These are phyloP conservation scores for Brachystomella parvula DNA, from an alignment of 1,140 invertebrate genomes.

Conservation along the genomic window DNA sequence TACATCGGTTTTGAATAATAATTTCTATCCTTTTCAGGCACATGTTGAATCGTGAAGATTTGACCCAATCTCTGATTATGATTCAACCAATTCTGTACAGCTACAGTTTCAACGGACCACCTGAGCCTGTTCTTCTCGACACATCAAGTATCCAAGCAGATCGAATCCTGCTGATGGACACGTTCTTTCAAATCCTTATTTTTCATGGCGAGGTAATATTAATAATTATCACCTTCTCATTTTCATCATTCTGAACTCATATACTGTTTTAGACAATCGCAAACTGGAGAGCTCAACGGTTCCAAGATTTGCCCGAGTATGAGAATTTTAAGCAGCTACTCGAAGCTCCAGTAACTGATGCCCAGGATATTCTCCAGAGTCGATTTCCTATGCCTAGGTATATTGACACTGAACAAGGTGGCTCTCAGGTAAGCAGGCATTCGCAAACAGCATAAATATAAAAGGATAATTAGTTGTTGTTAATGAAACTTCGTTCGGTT, in stretches of 20 bases:
- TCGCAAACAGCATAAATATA: neutral
- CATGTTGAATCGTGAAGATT: conserved; percentile 93
- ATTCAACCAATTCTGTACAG: conserved; percentile 98
- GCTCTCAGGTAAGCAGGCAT: conserved; percentile 64
- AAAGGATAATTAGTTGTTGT: neutral
- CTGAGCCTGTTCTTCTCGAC: conserved; percentile 93
- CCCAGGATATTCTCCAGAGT: conserved; percentile 87
- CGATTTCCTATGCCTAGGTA: conserved; percentile 98
- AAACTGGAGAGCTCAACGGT: conserved; percentile 87
- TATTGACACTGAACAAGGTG: conserved; percentile 97
- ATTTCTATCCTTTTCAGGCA: conserved; percentile 56
- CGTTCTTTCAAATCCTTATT: conserved; percentile 99
- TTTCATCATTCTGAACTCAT: conserved; percentile 14
- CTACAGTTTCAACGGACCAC: conserved; percentile 95
- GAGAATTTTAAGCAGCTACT: conserved; percentile 94
- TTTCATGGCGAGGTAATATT: conserved; percentile 88
- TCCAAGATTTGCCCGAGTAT: conserved; percentile 94
- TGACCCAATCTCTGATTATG: conserved; percentile 97
- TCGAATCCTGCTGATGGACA: conserved; percentile 97
- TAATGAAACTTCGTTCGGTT: conserved; percentile 3
- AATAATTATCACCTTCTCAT: neutral
- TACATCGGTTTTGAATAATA: no score
- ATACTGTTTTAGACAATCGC: conserved; percentile 72
- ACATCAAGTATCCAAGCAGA: conserved; percentile 96
- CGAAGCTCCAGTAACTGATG: conserved; percentile 93